These are phyloP conservation scores for Falco punctatus DNA, from an alignment of 2,113 vertebrate genomes.

Conservation along the genomic window DNA sequence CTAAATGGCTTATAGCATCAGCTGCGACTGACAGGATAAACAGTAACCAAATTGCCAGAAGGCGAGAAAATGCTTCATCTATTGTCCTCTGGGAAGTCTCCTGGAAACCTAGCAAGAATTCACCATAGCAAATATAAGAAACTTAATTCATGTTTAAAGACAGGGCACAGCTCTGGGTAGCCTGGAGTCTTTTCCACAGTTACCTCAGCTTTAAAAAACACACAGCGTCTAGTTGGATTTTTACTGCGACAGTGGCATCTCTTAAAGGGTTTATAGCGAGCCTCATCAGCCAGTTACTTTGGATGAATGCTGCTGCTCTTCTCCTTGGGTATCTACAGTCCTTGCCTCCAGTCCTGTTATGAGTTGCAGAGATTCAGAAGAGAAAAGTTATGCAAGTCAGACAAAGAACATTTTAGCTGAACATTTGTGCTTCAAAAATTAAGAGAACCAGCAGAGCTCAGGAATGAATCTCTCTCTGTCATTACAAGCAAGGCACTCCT, in stretches of 20 bases:
- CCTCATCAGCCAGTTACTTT: not conserved
- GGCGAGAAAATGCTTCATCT: not conserved
- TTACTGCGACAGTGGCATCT: not conserved
- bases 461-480: not conserved
- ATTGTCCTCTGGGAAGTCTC: not conserved
- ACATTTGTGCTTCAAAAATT: not conserved
- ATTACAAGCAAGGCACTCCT: not conserved
- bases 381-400: not conserved
- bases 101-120: slow-evolving; percentile 27
- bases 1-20: not conserved
- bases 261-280: not conserved
- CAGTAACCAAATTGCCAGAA: not conserved
- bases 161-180: not conserved
- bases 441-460: not conserved
- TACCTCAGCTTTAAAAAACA: not conserved
- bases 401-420: not conserved
- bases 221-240: not conserved
- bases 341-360: not conserved
- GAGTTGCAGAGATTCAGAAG: too few relatives aligned
- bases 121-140: not conserved
- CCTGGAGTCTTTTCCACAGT: not conserved
- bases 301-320: not conserved
- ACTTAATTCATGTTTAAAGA: not conserved
- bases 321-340: not conserved
- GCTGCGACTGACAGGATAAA: slow-evolving; percentile 45